Base-by-base conservation (phyloP, 1,140 invertebrate species). In the Drosophila sturtevanti region DNA sequence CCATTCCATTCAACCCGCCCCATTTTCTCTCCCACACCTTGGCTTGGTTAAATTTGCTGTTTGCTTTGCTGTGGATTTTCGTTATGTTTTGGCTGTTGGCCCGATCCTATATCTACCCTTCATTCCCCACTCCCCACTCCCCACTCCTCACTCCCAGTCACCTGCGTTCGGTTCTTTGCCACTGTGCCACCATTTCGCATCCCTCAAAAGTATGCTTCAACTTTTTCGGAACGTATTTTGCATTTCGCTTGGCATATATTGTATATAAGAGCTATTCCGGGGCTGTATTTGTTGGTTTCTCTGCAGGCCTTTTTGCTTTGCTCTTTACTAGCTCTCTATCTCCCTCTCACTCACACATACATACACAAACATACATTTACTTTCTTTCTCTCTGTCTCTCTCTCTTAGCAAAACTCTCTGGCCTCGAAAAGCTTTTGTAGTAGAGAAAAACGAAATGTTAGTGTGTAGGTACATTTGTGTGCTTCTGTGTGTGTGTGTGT, bases 31-130 rank as follows among this genome's bases (percentile, higher is more conserved):
- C 34, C 54, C 9, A 6, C 11, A 44, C 60, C 27, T 64, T 67
- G 67, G 54, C 63, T 55, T 66, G 72, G 71, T 84, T 63, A 79
- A 89, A 89, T 77, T 78, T 77, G 75, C 64, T 79, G 79, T 89
- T 87, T 87, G 76, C 84, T 74, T 84, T 82, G 69, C 79, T 89
- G 79, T 74, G 84, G 76, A 84, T 89, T 87, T 87, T 80, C 79
- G 85, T 77, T 84, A 89, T 80, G 76, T 79, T 87, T 48, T 89
- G 67, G 72, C 55, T 63, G 62, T 58, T 38, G 68, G 68, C 44
- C 60, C 54, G 48, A 37, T 63, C 52, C 34, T 22, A 51, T 31
- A 41, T 31, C 38, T 6, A 34, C 58, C 10, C 12, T 7, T 35
- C 14, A 3, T n/a, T 5, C 10, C 24, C 7, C 14, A 12, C 27